Evolutionary conservation across 2,888 invertebrate genomes (phyloP).

Genomic region (Microplitis manilae): DNA sequence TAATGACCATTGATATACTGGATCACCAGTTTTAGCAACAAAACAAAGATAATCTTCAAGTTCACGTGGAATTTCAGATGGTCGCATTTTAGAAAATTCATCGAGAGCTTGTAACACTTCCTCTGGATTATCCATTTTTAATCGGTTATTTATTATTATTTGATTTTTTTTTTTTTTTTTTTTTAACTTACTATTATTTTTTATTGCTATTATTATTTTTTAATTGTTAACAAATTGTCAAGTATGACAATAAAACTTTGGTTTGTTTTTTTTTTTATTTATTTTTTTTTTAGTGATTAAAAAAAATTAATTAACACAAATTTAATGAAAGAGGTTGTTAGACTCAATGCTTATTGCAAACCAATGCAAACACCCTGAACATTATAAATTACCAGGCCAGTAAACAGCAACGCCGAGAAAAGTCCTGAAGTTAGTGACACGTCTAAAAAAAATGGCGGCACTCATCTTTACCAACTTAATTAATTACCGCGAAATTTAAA

Average conservation of each 20-base stretch:
- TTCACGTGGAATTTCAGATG: conserved; percentile 88
- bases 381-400: neutral
- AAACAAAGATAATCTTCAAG: conserved; percentile 91
- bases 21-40: conserved; percentile 95
- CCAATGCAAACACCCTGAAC: neutral
- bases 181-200: neutral
- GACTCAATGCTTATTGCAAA: neutral
- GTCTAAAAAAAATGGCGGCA: neutral
- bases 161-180: conserved; percentile 8
- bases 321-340: neutral
- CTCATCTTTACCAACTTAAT: neutral
- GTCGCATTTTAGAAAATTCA: conserved; percentile 85
- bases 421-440: neutral
- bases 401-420: neutral
- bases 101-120: conserved; percentile 88
- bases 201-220: neutral
- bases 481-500: neutral
- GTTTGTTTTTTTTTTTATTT: neutral
- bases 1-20: conserved; percentile 92
- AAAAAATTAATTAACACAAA: neutral
- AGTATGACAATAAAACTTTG: neutral
- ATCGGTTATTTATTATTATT: conserved; percentile 15
- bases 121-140: conserved; percentile 86
- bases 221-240: conserved; percentile 8
- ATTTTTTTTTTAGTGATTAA: neutral